Percentiles rank a stretch among this genome's conserved stretches.
These are phyloP conservation scores for Umimayanthus kanabou DNA, from an alignment of 92 coral and sea anemone species.

Conservation along the genomic window DNA sequence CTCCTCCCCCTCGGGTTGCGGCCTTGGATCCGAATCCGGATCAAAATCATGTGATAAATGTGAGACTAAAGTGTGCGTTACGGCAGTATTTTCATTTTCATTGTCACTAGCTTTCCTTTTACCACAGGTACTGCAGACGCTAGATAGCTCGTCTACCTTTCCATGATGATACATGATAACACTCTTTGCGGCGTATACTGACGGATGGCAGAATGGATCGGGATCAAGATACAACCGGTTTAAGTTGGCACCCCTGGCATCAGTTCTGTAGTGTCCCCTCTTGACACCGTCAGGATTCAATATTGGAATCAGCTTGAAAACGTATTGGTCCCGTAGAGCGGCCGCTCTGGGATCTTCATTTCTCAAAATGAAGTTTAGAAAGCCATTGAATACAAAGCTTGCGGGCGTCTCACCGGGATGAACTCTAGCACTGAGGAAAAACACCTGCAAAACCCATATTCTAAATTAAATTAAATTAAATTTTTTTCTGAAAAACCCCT, in stretches of 20 bases:
- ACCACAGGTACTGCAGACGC: slow-evolving; percentile 20
- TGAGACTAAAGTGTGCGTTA: not conserved
- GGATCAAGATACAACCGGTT: slow-evolving; percentile 96
- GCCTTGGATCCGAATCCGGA: not conserved
- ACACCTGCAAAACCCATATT: slow-evolving; percentile 64
- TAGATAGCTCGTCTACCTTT: slow-evolving; percentile 24
- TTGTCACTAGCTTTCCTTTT: not conserved
- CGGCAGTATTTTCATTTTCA: not conserved
- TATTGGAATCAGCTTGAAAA: slow-evolving; percentile 93
- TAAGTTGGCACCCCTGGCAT: slow-evolving; percentile 87
- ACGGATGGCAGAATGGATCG: slow-evolving; percentile 79
- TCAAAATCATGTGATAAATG: not conserved
- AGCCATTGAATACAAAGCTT: slow-evolving; percentile 97
- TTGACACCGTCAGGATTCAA: slow-evolving; percentile 98
- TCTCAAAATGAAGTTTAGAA: slow-evolving; percentile 84
- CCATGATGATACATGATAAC: slow-evolving; percentile 73
- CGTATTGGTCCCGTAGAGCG: slow-evolving; percentile 74
- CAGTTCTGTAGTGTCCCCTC: slow-evolving; percentile 95
- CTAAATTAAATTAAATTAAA: not conserved
- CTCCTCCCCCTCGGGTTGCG: slow-evolving; percentile 2
- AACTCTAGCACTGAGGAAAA: slow-evolving; percentile 91
- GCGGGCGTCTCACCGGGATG: slow-evolving; percentile 99
- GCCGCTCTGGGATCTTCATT: slow-evolving; percentile 88
- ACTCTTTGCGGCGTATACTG: slow-evolving; percentile 86
- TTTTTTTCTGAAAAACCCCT: not conserved